Evolutionary conservation across 1,140 invertebrate genomes (phyloP).

Genomic region (Listronotus bonariensis): DNA sequence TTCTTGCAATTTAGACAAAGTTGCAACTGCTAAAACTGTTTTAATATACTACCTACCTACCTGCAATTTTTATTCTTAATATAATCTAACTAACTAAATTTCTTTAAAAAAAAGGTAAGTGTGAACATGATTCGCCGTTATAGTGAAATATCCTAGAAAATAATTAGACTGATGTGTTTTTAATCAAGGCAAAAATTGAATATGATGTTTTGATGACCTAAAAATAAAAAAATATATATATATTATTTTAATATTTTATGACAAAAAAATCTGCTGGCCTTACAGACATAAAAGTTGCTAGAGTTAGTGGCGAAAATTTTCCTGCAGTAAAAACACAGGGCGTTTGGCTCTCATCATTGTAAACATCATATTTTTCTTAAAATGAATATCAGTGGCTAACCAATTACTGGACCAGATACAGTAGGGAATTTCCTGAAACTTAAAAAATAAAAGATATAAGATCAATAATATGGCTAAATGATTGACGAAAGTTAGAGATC

Average conservation of each 20-base stretch:
- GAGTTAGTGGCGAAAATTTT: conserved; percentile 58
- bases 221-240: conserved; percentile 48
- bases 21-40: no score
- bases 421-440: conserved; percentile 39
- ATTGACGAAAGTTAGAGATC: no score
- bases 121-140: no score
- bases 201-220: conserved; percentile 59
- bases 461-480: no score
- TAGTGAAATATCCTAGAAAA: no score
- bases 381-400: conserved; percentile 43
- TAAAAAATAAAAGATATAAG: no score
- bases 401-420: conserved; percentile 40
- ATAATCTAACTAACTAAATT: no score
- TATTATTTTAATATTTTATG: no score
- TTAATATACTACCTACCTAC: no score
- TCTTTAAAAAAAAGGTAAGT: no score
- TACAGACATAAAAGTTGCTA: conserved; percentile 57
- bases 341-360: conserved; percentile 59
- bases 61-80: no score
- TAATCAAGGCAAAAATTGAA: conserved; percentile 59
- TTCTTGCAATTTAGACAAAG: no score
- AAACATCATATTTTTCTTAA: conserved; percentile 54
- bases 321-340: conserved; percentile 59
- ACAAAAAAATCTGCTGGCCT: conserved; percentile 7
- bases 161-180: conserved; percentile 46